Evolutionary conservation across 1,140 invertebrate genomes (phyloP).

Genomic region (Papilio polytes): DNA sequence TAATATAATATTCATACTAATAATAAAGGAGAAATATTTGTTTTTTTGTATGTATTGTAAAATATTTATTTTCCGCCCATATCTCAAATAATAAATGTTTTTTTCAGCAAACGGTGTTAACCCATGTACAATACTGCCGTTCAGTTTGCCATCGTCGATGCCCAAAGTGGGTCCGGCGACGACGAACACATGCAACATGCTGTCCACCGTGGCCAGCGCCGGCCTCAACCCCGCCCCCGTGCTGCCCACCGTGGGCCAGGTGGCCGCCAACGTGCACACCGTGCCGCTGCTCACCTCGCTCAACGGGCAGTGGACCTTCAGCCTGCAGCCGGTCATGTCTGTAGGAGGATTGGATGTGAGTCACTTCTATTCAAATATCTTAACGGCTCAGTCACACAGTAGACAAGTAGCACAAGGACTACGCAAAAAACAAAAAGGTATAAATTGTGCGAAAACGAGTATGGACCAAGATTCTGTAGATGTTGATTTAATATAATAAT

Average conservation of each 20-base stretch:
- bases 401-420: no score
- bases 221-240: slow-evolving; percentile 35
- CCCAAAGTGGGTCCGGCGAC: slow-evolving; percentile 32
- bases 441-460: no score
- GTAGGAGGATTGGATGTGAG: slow-evolving; percentile 73
- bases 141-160: slow-evolving; percentile 42
- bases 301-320: slow-evolving; percentile 78
- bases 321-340: slow-evolving; percentile 75
- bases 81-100: not conserved
- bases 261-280: slow-evolving; percentile 68
- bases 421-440: no score
- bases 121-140: slow-evolving; percentile 49
- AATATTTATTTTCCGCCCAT: not conserved
- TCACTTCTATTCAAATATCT: slow-evolving; percentile 21
- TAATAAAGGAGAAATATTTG: no score
- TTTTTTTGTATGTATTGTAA: no score
- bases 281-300: slow-evolving; percentile 73
- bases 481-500: no score
- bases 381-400: no score
- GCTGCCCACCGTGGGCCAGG: slow-evolving; percentile 56
- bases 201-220: slow-evolving; percentile 51
- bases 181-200: slow-evolving; percentile 35
- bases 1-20: no score
- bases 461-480: no score
- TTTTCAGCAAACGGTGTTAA: slow-evolving; percentile 59